Base-by-base conservation (phyloP, 2,797 vertebrate species). In the Lepilemur septentrionalis region DNA sequence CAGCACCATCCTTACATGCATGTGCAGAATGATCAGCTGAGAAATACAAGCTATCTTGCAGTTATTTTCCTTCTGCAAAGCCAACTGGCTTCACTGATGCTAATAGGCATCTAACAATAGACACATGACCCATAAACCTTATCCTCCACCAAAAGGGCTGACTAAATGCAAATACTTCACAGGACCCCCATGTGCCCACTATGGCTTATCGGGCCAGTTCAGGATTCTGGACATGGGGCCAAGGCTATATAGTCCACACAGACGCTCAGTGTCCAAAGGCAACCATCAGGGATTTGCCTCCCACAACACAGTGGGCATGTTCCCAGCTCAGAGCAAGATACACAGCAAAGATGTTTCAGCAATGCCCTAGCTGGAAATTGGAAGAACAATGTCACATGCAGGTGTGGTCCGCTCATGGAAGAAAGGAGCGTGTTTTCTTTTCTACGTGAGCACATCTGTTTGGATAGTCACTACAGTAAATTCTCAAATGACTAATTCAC, bases 401-500 rank as follows among this genome's bases (percentile, higher is more conserved):
- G 48, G 35, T 11, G 1, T 46, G 35, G 41, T n/a, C 22, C 67
- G 20, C 11, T 1, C 25, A 83, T 55, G 79, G 67, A 48, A 43
- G 35, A 65, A 57, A 50, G 13, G 32, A 65, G 9, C 23, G 6
- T 23, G 30, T 75, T 86, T 57, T 72, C 38, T 79, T 80, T 46
- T 43, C 79, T 30, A 65, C 38, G 8, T 50, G 41, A 59, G 72
- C 57, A 82, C 87, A 89, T 89, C 91, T 94, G 75, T 83, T 78
- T 91, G 65, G 52, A 91, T 69, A 65, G 32, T 89, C 79, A 75
- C 79, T 84, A 46, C 69, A 94, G 93, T 96, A 80, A 97, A 95
- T 87, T 87, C 79, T 89, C 86, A 91, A 91, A 30, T 95, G 91
- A 96, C 69, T 93, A 97, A 92, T 61, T 91, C 85, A 55, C 76